Base-by-base conservation (phyloP, 2,113 vertebrate species). In the Gnathonemus echidnorhynchus region DNA sequence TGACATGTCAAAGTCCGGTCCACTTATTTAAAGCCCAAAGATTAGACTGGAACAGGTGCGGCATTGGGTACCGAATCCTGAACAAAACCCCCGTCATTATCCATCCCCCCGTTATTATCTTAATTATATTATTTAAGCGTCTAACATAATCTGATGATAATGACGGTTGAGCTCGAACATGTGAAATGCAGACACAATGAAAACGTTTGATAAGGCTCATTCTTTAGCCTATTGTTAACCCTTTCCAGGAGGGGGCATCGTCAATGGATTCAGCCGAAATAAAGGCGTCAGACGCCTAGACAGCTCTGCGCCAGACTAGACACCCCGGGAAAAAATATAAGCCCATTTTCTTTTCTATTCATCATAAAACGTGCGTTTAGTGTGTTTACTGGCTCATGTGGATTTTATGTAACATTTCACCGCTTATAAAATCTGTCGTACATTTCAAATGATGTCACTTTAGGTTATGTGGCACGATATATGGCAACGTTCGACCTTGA, bases 81-180 rank as follows among this genome's bases (percentile, higher is more conserved):
- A 88, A 90, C 86, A 90, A 88, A 90, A 90, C 87, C 70, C 70
- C 83, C 11, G 48, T 90, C 66, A 10, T 58, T 87, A 91, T 91
- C 91, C 86, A 88, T 31, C 62, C 92, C 53, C 91, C 92, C 58
- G 35, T 62, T 91, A 92, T 94, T 93, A 94, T 93, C 88, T 91
- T 95, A 95, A 95, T 96, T 94, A 94, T 89, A 94, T 91, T 49
- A 95, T 95, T 94, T 93, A 84, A 52, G 66, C 83, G 93, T 94
- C 94, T 93, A 35, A 92, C 92, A 91, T 88, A 53, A 89, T 91
- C 87, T 90, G 74, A 91, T 92, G 92, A 92, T 91, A 90, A 90
- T 92, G 90, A 66, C 86, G 45, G 70, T 88, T 83, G 66, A 86
- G 89, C 49, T 31, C 87, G 85, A 86, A 86, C 31, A 77, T 56